phyloP scores from a whole-genome alignment of 2,888 invertebrate species.

The Stenolophus ochropezus region DNA sequence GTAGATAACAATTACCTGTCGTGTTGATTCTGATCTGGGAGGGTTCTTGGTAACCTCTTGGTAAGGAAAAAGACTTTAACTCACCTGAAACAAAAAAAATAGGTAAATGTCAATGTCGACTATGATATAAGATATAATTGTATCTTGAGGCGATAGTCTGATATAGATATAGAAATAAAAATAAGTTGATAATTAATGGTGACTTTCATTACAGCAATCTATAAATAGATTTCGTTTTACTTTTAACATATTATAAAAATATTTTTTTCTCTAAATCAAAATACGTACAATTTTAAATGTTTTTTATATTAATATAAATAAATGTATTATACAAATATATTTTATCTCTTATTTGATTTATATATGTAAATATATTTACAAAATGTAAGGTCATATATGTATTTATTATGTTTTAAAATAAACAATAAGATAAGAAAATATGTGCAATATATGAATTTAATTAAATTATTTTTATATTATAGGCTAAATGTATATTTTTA shows the following conservation, averaged over 20 bases:
- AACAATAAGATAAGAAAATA: neutral
- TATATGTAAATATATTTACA: neutral
- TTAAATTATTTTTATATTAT: neutral
- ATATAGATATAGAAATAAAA: neutral
- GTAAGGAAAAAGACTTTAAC: conserved; percentile 74
- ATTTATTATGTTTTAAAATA: neutral
- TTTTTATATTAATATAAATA: too few species aligned
- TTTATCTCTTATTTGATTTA: neutral
- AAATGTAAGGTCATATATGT: neutral
- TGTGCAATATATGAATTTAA: neutral
- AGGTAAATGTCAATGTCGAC: conserved; percentile 35
- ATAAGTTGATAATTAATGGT: neutral
- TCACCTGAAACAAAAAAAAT: conserved; percentile 76
- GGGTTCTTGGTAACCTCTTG: conserved; percentile 68
- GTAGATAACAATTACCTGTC: conserved; percentile 42
- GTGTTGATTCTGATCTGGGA: conserved; percentile 39
- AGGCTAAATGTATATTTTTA: neutral
- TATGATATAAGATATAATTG: neutral
- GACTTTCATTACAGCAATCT: neutral
- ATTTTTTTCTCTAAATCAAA: too few species aligned
- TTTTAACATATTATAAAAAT: neutral
- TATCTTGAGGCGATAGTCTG: neutral
- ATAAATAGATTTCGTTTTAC: neutral
- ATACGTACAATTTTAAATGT: too few species aligned
- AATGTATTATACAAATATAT: too few species aligned